These are phyloP conservation scores for Thamnaconus septentrionalis DNA, from an alignment of 2,113 vertebrate genomes.

Conservation along the genomic window DNA sequence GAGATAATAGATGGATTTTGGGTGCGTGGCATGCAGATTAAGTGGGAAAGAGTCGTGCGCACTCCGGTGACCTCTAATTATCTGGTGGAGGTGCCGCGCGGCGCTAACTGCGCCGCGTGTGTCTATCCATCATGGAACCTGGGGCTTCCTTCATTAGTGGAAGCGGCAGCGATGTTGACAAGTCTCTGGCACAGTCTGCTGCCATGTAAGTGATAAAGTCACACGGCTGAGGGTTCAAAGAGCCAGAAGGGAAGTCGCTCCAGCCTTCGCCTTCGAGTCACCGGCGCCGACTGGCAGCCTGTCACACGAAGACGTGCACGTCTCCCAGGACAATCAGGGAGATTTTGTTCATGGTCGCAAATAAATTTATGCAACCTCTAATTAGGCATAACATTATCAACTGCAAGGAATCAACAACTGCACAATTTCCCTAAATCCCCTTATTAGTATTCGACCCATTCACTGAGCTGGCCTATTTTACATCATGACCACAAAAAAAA, in stretches of 20 bases:
- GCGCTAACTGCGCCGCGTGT: too few species aligned
- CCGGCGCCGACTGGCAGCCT: neutral
- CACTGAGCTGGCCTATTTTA: neutral
- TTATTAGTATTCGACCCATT: neutral
- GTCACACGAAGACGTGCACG: neutral
- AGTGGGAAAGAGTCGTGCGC: too few species aligned
- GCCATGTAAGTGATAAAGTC: constrained; percentile 4
- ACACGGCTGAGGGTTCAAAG: constrained; percentile 1
- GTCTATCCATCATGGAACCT: too few species aligned
- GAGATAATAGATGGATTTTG: too few species aligned
- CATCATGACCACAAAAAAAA: constrained; percentile 1
- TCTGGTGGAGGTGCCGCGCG: too few species aligned
- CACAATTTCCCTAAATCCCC: neutral
- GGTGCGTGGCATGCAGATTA: too few species aligned
- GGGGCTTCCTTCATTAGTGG: too few species aligned
- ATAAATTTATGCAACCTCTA: neutral
- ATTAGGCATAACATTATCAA: neutral
- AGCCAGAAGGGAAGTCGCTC: neutral
- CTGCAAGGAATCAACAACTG: neutral
- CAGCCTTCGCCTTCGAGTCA: constrained; percentile 1
- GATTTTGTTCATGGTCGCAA: neutral
- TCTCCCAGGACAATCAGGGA: neutral
- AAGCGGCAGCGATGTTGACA: constrained; percentile 4
- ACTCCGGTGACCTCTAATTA: too few species aligned
- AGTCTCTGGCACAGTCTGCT: neutral